Percentiles rank a stretch among this genome's conserved stretches.
Conservation (phyloP, 2,113 vertebrate genomes). For the Bostrychus sinensis region DNA sequence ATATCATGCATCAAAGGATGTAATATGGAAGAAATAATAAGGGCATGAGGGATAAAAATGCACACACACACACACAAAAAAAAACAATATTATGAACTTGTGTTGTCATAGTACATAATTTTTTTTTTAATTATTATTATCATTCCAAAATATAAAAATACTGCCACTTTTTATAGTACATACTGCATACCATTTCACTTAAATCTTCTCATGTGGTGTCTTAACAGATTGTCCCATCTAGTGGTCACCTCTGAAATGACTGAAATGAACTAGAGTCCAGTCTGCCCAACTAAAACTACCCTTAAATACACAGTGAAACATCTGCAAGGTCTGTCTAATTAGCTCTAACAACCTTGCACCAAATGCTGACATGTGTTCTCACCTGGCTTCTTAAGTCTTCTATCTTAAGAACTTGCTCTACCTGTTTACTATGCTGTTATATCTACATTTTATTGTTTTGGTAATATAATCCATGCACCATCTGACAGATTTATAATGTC, state of each 20-base stretch:
- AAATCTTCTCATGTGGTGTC: conserved; percentile 5
- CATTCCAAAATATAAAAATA: too few species aligned
- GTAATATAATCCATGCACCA: conserved; percentile 20
- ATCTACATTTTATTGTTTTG: conserved; percentile 15
- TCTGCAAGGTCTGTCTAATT: not conserved
- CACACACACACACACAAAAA: too few species aligned
- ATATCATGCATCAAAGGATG: too few species aligned
- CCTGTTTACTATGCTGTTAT: conserved; percentile 4
- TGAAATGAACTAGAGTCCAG: conserved; percentile 15
- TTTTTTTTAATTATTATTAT: too few species aligned
- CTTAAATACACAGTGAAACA: not conserved
- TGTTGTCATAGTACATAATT: too few species aligned
- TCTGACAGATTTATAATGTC: conserved; percentile 44
- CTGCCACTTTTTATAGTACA: too few species aligned
- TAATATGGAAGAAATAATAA: too few species aligned
- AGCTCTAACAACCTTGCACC: not conserved
- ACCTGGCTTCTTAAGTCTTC: not conserved
- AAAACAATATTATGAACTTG: too few species aligned
- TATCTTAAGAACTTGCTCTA: not conserved
- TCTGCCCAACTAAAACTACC: not conserved
- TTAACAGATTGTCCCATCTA: conserved; percentile 68
- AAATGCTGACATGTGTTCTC: not conserved
- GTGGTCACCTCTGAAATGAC: conserved; percentile 57
- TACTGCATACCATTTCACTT: not conserved
- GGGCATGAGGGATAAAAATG: too few species aligned